Percentiles rank a stretch among this genome's conserved stretches.
phyloP scores from a whole-genome alignment of 2,113 vertebrate genomes.

The Gopherus evgoodei region DNA sequence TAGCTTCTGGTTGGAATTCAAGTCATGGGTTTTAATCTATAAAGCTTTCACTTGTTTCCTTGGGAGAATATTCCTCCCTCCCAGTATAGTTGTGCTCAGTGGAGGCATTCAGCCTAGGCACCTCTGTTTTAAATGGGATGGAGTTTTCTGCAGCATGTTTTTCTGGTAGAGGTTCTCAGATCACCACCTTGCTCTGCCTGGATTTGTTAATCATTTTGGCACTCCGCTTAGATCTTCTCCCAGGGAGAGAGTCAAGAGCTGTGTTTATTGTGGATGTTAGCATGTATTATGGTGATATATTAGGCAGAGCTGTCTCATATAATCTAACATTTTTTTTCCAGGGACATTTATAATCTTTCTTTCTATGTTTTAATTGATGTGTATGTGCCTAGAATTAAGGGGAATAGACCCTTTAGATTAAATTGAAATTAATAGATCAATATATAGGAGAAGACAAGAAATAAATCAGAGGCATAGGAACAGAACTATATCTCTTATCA shows the following conservation, averaged over 20 bases:
- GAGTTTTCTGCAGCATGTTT: neutral
- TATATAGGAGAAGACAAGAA: conserved; percentile 11
- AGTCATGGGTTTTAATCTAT: neutral
- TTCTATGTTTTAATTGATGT: conserved; percentile 62
- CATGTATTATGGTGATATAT: conserved; percentile 29
- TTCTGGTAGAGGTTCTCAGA: neutral
- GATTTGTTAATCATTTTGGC: neutral
- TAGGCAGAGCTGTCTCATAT: neutral
- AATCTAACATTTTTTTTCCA: neutral
- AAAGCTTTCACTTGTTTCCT: neutral
- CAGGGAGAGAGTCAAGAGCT: neutral
- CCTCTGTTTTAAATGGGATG: neutral
- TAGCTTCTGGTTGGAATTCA: rapidly evolving
- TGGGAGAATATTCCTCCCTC: neutral
- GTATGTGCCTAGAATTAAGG: conserved; percentile 53
- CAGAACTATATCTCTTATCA: conserved; percentile 3
- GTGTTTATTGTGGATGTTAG: neutral
- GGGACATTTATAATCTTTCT: conserved; percentile 47
- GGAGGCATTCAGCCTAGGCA: neutral
- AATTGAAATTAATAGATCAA: conserved; percentile 55
- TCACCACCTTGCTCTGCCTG: rapidly evolving
- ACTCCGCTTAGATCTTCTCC: neutral
- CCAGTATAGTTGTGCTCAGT: rapidly evolving
- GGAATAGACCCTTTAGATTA: conserved; percentile 57
- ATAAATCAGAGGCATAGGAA: conserved; percentile 44